A percentile compares a stretch with the other conserved stretches of the same genome.
phyloP scores from a whole-genome alignment of 92 coral and sea anemone species.

The Montipora capitata region DNA sequence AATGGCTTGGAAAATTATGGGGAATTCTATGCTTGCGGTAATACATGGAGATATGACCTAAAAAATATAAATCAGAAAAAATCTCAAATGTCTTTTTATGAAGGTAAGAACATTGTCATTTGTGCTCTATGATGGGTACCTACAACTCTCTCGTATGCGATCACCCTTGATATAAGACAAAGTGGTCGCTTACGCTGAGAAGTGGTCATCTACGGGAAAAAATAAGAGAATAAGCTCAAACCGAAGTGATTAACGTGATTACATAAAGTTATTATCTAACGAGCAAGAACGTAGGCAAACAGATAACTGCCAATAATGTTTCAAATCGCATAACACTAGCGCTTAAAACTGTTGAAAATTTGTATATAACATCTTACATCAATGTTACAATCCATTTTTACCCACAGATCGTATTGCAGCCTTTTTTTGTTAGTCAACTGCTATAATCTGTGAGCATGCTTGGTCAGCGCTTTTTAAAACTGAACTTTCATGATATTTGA shows the following conservation, averaged over 20 bases:
- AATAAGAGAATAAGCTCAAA: constrained; percentile 14
- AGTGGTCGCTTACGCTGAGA: constrained; percentile 8
- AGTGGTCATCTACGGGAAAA: constrained; percentile 5
- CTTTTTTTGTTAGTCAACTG: not conserved
- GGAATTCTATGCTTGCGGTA: constrained; percentile 3
- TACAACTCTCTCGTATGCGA: not conserved
- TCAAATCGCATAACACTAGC: not conserved
- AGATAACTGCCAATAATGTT: not conserved
- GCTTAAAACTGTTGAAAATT: not conserved
- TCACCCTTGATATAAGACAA: not conserved
- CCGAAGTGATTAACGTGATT: not conserved
- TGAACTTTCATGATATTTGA: not conserved
- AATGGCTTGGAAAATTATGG: not conserved
- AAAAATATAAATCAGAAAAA: constrained; percentile 2
- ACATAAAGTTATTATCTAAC: not conserved
- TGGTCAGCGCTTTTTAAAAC: constrained; percentile 4
- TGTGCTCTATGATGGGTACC: no score
- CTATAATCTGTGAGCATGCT: not conserved
- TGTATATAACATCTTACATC: not conserved
- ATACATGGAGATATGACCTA: constrained; percentile 23
- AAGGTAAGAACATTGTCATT: not conserved
- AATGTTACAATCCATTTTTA: not conserved
- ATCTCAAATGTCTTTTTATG: not conserved
- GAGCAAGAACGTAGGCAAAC: not conserved
- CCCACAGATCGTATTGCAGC: not conserved